These are phyloP conservation scores for Pseudochaenichthys georgianus DNA, from an alignment of 2,797 vertebrate species.

Conservation along the genomic window DNA sequence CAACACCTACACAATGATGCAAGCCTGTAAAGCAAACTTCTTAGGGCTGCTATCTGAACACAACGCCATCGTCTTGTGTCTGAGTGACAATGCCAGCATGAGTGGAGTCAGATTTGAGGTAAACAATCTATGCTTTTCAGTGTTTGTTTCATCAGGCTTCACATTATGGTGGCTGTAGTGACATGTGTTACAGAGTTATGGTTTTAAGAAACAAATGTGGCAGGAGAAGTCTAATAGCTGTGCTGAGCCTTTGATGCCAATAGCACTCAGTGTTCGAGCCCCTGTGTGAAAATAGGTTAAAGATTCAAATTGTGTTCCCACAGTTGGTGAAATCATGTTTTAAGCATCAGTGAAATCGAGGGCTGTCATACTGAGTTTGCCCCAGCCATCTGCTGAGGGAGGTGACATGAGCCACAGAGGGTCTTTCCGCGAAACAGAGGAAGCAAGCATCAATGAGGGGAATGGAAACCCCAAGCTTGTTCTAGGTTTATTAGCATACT, in stretches of 20 bases:
- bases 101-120: constrained; percentile 35
- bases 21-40: constrained; percentile 56
- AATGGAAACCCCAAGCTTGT: constrained; percentile 58
- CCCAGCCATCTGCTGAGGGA: constrained; percentile 76
- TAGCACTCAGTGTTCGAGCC: constrained; percentile 32
- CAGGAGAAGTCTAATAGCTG: constrained; percentile 29
- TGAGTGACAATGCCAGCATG: constrained; percentile 42
- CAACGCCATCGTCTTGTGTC: constrained; percentile 20
- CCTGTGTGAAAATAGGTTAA: constrained; percentile 69
- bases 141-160: constrained; percentile 40
- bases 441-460: constrained; percentile 50
- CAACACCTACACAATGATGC: constrained; percentile 66
- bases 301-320: constrained; percentile 61
- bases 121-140: constrained; percentile 29
- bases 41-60: constrained; percentile 41
- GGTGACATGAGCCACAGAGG: constrained; percentile 65
- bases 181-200: constrained; percentile 3
- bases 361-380: constrained; percentile 66
- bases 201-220: constrained; percentile 12
- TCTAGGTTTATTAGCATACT: constrained; percentile 70
- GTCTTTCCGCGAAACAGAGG: constrained; percentile 66
- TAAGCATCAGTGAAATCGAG: constrained; percentile 68
- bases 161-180: constrained; percentile 15
- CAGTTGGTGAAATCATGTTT: constrained; percentile 68
- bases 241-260: constrained; percentile 45